phyloP scores from a whole-genome alignment of 2,113 vertebrate species.

The Sula dactylatra region DNA sequence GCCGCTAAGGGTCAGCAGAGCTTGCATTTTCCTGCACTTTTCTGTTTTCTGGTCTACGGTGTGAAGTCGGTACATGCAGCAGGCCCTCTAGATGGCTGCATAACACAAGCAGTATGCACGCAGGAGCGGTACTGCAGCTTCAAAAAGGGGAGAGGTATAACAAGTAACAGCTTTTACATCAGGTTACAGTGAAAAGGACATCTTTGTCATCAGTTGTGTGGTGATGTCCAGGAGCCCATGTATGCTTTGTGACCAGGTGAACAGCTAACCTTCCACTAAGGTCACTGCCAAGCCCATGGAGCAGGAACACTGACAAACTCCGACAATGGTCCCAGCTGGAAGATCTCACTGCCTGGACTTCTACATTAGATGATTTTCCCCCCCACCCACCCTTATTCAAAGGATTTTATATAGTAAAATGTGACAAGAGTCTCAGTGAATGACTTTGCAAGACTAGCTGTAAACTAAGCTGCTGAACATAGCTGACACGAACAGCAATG shows the following conservation, averaged over 20 bases:
- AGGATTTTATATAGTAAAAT: background rate
- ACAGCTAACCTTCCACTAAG: background rate
- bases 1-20: conserved; percentile 51
- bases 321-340: background rate
- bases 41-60: background rate
- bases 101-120: background rate
- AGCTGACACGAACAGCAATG: background rate
- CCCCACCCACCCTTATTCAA: background rate
- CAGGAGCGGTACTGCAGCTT: background rate
- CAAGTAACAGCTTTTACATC: background rate
- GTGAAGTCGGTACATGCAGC: background rate
- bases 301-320: background rate
- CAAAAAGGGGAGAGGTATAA: background rate
- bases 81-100: conserved; percentile 61
- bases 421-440: background rate
- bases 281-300: background rate
- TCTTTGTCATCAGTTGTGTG: background rate
- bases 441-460: background rate
- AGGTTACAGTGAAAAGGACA: background rate
- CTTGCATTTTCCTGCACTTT: background rate
- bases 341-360: background rate
- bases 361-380: background rate
- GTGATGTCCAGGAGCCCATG: background rate
- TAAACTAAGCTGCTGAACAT: background rate
- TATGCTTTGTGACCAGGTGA: background rate